phyloP scores from a whole-genome alignment of 2,113 vertebrate species.

The Sinocyclocheilus anophthalmus region DNA sequence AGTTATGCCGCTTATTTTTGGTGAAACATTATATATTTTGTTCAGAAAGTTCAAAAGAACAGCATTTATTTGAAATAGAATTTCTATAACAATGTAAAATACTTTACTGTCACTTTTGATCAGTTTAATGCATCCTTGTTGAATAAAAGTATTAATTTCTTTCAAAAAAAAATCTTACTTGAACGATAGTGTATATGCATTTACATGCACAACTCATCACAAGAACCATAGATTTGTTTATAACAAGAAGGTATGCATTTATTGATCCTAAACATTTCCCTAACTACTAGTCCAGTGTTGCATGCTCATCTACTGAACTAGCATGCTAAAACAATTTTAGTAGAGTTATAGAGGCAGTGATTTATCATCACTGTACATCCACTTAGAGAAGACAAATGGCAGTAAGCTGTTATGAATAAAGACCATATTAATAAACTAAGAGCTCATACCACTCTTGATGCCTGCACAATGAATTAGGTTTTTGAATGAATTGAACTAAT shows the following conservation, averaged over 20 bases:
- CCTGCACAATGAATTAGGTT: not conserved
- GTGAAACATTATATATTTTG: not conserved
- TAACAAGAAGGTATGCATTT: not conserved
- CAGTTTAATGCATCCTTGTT: not conserved
- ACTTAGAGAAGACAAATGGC: no score
- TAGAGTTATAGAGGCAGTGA: no score
- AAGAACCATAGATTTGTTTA: not conserved
- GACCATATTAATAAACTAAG: not conserved
- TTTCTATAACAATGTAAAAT: not conserved
- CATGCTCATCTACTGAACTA: no score
- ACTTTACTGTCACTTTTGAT: not conserved
- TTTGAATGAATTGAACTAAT: not conserved
- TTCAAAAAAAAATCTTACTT: not conserved
- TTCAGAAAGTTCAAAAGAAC: no score
- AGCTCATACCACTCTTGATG: not conserved
- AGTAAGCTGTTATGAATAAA: not conserved
- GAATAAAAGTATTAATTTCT: not conserved
- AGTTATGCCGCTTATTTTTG: not conserved
- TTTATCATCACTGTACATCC: no score
- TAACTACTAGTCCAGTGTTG: no score
- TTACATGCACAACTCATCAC: not conserved
- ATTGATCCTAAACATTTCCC: not conserved
- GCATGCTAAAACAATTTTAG: no score
- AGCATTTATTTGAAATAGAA: not conserved
- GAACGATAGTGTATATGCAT: not conserved